Conservation (phyloP, 2,113 vertebrate species). For the Camelus bactrianus region DNA sequence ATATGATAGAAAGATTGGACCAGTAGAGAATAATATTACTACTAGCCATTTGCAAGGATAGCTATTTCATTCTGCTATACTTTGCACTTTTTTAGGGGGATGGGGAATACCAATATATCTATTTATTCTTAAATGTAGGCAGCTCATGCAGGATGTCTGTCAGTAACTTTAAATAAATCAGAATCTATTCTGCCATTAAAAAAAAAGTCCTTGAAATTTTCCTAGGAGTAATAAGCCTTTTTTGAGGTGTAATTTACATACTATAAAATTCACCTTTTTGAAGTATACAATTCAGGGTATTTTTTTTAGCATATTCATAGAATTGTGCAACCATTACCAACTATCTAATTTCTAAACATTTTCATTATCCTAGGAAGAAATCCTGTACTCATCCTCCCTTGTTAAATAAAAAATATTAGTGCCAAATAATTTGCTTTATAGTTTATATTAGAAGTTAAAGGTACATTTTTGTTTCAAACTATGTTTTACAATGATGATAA, state of each 20-base stretch:
- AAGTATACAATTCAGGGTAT: background rate
- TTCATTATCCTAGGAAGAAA: slow-evolving; percentile 29
- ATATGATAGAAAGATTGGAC: background rate
- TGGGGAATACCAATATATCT: slow-evolving; percentile 7
- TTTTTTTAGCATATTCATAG: slow-evolving; percentile 18
- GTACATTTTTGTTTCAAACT: slow-evolving; percentile 12
- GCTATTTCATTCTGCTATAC: background rate
- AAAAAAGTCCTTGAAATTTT: slow-evolving; percentile 43
- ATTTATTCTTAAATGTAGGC: slow-evolving; percentile 29
- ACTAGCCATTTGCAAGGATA: background rate
- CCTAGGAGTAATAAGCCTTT: background rate
- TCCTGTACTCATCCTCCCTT: background rate
- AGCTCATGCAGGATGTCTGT: background rate
- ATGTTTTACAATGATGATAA: slow-evolving; percentile 24
- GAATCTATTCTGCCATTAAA: background rate
- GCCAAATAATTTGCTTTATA: slow-evolving; percentile 52
- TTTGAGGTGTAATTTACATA: slow-evolving; percentile 35
- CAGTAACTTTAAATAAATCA: slow-evolving; percentile 43
- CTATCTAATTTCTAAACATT: background rate
- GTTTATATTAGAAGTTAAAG: slow-evolving; percentile 55
- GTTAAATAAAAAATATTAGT: slow-evolving; percentile 52
- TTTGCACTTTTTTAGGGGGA: background rate
- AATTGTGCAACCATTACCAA: background rate
- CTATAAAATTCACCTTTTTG: slow-evolving; percentile 22
- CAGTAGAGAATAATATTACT: background rate